phyloP scores from a whole-genome alignment of 2,888 invertebrate genomes.

The Gonocerus acuteangulatus region DNA sequence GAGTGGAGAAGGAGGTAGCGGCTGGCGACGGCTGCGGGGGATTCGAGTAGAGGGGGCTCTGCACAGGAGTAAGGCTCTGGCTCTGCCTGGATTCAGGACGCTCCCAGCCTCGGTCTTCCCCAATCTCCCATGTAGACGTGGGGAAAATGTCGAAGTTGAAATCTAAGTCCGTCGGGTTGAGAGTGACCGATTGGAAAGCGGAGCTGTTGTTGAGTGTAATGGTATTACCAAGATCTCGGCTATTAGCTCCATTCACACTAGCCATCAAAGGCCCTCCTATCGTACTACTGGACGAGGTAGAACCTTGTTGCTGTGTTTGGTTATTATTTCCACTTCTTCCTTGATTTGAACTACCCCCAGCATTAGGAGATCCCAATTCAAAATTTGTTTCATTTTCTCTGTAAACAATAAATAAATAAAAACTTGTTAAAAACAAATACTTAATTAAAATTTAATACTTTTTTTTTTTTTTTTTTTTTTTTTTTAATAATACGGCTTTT shows the following conservation, averaged over 20 bases:
- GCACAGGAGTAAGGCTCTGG: slow-evolving; percentile 48
- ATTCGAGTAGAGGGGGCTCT: slow-evolving; percentile 45
- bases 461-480: too few relatives aligned
- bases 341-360: slow-evolving; percentile 7
- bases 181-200: slow-evolving; percentile 42
- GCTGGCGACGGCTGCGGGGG: slow-evolving; percentile 43
- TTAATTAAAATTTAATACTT: neutral
- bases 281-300: slow-evolving; percentile 24
- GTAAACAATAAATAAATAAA: neutral
- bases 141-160: slow-evolving; percentile 58
- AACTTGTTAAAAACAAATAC: neutral
- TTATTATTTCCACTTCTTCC: slow-evolving; percentile 27
- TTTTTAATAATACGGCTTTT: too few relatives aligned
- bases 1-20: slow-evolving; percentile 10
- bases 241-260: slow-evolving; percentile 41
- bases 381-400: slow-evolving; percentile 10
- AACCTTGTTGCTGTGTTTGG: neutral
- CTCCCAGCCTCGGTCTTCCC: slow-evolving; percentile 40
- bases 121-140: slow-evolving; percentile 32
- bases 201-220: slow-evolving; percentile 45
- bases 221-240: slow-evolving; percentile 34
- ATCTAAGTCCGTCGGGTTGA: slow-evolving; percentile 48
- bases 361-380: neutral
- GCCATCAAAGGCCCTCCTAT: slow-evolving; percentile 40
- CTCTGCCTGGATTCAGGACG: slow-evolving; percentile 59